Evolutionary conservation across 1,140 invertebrate species (phyloP).

Genomic region (Brachystomella parvula): DNA sequence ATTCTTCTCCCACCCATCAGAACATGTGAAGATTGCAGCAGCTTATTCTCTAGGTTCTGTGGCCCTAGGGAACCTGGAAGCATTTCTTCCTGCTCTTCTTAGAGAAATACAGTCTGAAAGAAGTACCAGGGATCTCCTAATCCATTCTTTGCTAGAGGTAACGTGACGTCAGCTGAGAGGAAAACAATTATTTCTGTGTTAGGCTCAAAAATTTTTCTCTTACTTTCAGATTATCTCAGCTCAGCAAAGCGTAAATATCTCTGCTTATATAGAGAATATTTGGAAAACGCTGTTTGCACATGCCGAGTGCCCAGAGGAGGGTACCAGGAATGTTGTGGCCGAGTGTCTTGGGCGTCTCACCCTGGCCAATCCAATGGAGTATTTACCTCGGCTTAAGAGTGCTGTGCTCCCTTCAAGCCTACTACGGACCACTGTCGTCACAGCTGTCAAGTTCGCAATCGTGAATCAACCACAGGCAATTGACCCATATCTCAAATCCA

Average conservation of each 20-base stretch:
- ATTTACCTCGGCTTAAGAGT: slow-evolving; percentile 68
- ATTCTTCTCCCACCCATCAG: slow-evolving; percentile 67
- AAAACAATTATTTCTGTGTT: too few species aligned
- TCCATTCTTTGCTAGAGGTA: slow-evolving; percentile 96
- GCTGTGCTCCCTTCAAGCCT: slow-evolving; percentile 70
- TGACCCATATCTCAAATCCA: slow-evolving; percentile 73
- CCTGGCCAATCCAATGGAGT: slow-evolving; percentile 77
- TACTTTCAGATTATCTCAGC: slow-evolving; percentile 34
- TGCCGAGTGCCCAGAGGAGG: slow-evolving; percentile 92
- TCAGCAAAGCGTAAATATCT: slow-evolving; percentile 34
- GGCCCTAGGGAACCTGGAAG: slow-evolving; percentile 85
- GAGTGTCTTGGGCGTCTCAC: slow-evolving; percentile 97
- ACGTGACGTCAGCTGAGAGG: too few species aligned
- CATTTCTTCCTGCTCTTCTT: slow-evolving; percentile 89
- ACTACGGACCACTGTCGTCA: slow-evolving; percentile 93
- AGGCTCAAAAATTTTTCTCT: too few species aligned
- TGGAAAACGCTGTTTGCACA: slow-evolving; percentile 84
- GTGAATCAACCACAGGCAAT: slow-evolving; percentile 74
- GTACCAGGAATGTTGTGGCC: slow-evolving; percentile 94
- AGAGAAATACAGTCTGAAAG: slow-evolving; percentile 88
- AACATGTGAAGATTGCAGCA: slow-evolving; percentile 92
- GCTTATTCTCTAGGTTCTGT: slow-evolving; percentile 93
- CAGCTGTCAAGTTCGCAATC: slow-evolving; percentile 69
- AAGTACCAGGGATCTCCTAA: slow-evolving; percentile 88
- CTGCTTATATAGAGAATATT: slow-evolving; percentile 47